Conservation (phyloP, 1,140 invertebrate genomes). For the Dinoponera quadriceps region DNA sequence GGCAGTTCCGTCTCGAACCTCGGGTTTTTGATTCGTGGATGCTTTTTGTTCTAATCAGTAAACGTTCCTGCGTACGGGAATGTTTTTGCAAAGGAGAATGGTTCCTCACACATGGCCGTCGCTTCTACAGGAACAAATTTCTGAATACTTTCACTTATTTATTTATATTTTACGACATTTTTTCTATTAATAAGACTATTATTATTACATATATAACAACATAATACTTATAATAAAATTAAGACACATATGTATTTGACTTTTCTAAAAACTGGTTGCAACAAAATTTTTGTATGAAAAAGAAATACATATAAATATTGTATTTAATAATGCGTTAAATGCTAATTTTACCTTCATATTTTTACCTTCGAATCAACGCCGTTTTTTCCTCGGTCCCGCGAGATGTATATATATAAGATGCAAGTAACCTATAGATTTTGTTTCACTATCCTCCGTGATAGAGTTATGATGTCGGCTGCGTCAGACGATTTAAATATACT, state of each 20-base stretch:
- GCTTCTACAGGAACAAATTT: constrained; percentile 65
- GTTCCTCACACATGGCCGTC: constrained; percentile 67
- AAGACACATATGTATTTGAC: neutral
- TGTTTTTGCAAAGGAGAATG: constrained; percentile 57
- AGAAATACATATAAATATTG: neutral
- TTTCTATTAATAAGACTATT: constrained; percentile 7
- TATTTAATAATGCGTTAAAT: constrained; percentile 13
- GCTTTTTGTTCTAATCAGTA: constrained; percentile 62
- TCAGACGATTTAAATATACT: constrained; percentile 63
- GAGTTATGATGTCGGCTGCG: constrained; percentile 47
- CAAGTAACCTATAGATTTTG: constrained; percentile 13
- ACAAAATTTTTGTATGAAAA: neutral
- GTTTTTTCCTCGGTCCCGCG: constrained; percentile 51
- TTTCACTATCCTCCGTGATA: constrained; percentile 9
- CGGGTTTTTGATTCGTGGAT: constrained; percentile 63
- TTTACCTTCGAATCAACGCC: constrained; percentile 81
- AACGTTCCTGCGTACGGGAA: constrained; percentile 51
- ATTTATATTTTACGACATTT: neutral
- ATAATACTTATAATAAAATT: neutral
- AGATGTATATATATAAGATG: constrained; percentile 6
- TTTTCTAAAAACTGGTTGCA: too few relatives aligned
- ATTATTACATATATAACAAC: constrained; percentile 33
- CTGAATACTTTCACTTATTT: constrained; percentile 26
- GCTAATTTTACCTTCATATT: constrained; percentile 81
- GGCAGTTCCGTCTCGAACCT: constrained; percentile 37